Evolutionary conservation across 1,140 invertebrate species (phyloP), one percentile per base, ranked within the genome.

Genomic region (Drosophila aff.): DNA sequence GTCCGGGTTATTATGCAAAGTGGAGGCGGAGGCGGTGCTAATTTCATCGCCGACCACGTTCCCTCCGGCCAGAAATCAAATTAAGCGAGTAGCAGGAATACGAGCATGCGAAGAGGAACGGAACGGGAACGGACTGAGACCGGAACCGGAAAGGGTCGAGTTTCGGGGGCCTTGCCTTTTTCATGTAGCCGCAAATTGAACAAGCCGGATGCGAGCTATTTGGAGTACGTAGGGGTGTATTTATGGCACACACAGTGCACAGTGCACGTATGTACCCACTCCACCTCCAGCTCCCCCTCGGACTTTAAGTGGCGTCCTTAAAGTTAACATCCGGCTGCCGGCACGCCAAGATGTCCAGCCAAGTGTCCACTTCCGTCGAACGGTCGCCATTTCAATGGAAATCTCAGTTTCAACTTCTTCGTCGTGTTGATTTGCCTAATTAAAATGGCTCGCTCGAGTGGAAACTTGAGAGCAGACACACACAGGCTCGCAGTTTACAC

Each of bases 131-230:
- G 47, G 28, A 18, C 28, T 28, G 49, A 46, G 28, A 58, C 31
- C 53, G 36, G 53, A 57, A 57, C 21, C 21, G 41, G 43, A 64
- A 40, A 28, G 44, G 31, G 26, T 26, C 23, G 33, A 49, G 33
- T 44, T 61, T 28, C 36, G 2, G 16, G 9, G 1, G 18, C 31
- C 55, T 50, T 72, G 69, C 69, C 69, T 61, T 43, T 73, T 73
- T 73, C 69, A 38, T 73, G 69, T 73, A 31, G 69, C 69, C 69
- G 44, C 69, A 73, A 72, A 73, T 73, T 73, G 69, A 61, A 73
- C 69, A 73, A 41, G 69, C 67, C 66, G 66, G 63, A 69, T 58
- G 26, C 46, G 38, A 16, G 26, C 36, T 40, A 41, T 67, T 33
- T 28, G 23, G n/a, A 63, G 13, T 63, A 57, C n/a, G 21, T 47